Percentiles rank a stretch among this genome's conserved stretches.
phyloP scores from a whole-genome alignment of 2,113 vertebrate species.

The Alligator mississippiensis region DNA sequence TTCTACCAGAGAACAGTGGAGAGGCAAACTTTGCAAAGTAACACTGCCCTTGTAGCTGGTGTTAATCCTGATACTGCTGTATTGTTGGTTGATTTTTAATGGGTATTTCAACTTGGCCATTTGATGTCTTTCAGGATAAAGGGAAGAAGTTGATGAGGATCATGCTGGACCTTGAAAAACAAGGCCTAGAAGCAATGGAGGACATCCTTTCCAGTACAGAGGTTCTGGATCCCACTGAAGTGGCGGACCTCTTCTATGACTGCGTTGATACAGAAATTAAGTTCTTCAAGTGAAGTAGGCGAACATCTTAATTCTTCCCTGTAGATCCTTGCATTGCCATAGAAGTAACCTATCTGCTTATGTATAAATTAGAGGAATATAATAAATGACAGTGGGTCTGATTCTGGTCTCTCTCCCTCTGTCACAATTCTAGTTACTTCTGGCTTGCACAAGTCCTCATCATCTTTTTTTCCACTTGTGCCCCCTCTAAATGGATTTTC shows the following conservation, averaged over 20 bases:
- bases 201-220: constrained; percentile 78
- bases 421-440: neutral
- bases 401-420: neutral
- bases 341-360: constrained; percentile 26
- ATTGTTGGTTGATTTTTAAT: neutral
- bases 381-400: neutral
- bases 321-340: constrained; percentile 49
- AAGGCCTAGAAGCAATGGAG: constrained; percentile 87
- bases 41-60: no score
- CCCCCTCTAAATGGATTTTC: neutral
- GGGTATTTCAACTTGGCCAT: constrained; percentile 25
- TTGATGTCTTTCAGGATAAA: constrained; percentile 73
- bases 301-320: constrained; percentile 28
- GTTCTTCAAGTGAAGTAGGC: constrained; percentile 87
- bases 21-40: no score
- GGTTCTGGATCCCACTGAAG: constrained; percentile 79
- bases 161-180: constrained; percentile 84
- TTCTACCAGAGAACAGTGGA: neutral
- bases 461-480: neutral
- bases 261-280: constrained; percentile 88
- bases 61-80: neutral
- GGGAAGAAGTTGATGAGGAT: constrained; percentile 79
- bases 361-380: constrained; percentile 11
- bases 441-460: neutral
- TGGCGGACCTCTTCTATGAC: constrained; percentile 87